Conservation (phyloP, 1,140 invertebrate genomes). For the Lerema accius region DNA sequence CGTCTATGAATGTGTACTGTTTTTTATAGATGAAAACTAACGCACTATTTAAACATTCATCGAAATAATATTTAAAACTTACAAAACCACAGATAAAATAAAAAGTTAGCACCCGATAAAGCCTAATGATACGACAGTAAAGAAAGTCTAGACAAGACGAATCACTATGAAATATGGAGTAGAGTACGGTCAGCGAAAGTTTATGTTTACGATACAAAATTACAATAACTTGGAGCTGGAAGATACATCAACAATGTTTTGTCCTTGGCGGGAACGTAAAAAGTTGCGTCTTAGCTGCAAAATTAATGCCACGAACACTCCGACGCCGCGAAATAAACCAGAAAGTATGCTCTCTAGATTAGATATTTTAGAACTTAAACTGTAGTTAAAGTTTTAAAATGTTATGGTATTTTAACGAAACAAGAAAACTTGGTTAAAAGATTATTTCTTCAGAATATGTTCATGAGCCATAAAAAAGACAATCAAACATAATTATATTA, state of each 20-base stretch:
- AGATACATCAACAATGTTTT: constrained; percentile 8
- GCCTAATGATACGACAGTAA: constrained; percentile 1
- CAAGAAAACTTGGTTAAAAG: neutral
- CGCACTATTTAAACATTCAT: neutral
- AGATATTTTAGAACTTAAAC: neutral
- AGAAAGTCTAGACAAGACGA: constrained; percentile 23
- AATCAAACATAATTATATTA: no score
- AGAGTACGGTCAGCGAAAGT: constrained; percentile 14
- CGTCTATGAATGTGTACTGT: no score
- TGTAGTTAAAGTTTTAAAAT: neutral
- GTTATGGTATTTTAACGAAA: neutral
- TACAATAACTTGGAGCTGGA: constrained; percentile 7
- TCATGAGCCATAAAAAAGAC: no score
- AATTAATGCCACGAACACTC: constrained; percentile 16
- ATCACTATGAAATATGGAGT: constrained; percentile 15
- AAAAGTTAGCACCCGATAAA: neutral
- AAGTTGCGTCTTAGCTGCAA: constrained; percentile 14
- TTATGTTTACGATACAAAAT: constrained; percentile 25
- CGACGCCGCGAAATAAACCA: neutral
- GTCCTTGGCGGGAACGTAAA: constrained; percentile 25
- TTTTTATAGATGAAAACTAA: no score
- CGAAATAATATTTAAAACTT: neutral
- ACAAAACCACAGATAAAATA: neutral
- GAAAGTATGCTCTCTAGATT: neutral
- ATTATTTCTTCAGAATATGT: no score